These are phyloP conservation scores for Psilopsiagon aurifrons DNA, from an alignment of 2,113 vertebrate genomes.

Conservation along the genomic window DNA sequence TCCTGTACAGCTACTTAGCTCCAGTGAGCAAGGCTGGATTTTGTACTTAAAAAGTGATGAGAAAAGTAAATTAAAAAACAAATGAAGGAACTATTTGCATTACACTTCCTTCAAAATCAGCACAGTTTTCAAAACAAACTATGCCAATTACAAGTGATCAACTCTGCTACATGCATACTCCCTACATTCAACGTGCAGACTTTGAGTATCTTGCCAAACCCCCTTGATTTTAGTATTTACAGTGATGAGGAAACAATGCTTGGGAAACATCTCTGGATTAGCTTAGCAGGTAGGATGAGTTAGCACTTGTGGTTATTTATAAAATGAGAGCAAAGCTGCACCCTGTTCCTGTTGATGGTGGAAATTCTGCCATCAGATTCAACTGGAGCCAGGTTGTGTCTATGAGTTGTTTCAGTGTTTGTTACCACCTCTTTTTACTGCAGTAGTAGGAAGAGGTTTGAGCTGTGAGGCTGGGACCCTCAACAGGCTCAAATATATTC, in stretches of 20 bases:
- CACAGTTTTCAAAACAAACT: background rate
- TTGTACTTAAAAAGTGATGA: background rate
- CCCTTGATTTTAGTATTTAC: background rate
- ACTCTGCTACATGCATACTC: background rate
- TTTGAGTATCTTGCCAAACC: background rate
- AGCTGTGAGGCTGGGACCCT: background rate
- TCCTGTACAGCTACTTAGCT: background rate
- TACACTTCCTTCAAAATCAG: background rate
- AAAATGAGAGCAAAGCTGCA: background rate
- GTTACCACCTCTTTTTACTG: background rate
- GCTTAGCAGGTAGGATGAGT: background rate
- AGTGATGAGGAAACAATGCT: background rate
- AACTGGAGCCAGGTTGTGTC: background rate
- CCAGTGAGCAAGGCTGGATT: background rate
- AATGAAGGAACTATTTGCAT: background rate
- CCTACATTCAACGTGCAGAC: background rate
- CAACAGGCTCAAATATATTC: background rate
- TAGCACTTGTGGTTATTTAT: accelerated
- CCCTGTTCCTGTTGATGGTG: background rate
- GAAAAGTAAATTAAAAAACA: background rate
- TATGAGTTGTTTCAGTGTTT: background rate
- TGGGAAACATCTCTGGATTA: background rate
- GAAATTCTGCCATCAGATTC: background rate
- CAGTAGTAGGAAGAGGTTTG: background rate
- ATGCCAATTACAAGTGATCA: background rate